These are phyloP conservation scores for Bruchidius siliquastri DNA, from an alignment of 2,888 invertebrate genomes.

Conservation along the genomic window DNA sequence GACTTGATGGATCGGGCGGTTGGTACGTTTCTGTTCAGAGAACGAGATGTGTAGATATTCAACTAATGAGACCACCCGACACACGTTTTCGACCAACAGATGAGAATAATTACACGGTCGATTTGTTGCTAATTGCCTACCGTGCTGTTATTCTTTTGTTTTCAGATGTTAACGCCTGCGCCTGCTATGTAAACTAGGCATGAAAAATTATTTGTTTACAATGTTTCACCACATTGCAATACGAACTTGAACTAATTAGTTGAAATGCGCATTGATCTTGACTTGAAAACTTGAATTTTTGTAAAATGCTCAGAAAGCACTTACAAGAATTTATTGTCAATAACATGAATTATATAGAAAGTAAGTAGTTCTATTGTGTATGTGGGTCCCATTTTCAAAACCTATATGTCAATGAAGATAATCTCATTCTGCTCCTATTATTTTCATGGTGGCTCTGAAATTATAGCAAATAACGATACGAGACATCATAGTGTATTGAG, in stretches of 20 bases:
- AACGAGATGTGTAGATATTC: not conserved
- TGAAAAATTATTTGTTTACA: not conserved
- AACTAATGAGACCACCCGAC: not conserved
- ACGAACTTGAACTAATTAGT: not conserved
- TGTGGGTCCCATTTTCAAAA: too few species aligned
- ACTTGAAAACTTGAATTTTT: not conserved
- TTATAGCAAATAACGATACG: too few species aligned
- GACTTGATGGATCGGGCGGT: not conserved
- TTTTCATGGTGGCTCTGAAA: too few species aligned
- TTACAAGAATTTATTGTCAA: too few species aligned
- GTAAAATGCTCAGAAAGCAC: not conserved
- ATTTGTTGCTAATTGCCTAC: not conserved
- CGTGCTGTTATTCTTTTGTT: not conserved
- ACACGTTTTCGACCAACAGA: not conserved
- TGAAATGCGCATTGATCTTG: not conserved
- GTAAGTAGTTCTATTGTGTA: too few species aligned
- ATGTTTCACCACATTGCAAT: not conserved
- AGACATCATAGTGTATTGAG: too few species aligned
- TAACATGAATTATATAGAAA: too few species aligned
- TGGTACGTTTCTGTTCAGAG: not conserved
- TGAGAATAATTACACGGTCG: not conserved
- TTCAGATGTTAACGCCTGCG: not conserved
- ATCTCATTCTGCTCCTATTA: too few species aligned
- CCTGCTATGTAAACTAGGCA: not conserved
- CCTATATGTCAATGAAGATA: too few species aligned